Base-by-base conservation (phyloP, 2,888 invertebrate genomes). In the Melikaiella ostensackeni region DNA sequence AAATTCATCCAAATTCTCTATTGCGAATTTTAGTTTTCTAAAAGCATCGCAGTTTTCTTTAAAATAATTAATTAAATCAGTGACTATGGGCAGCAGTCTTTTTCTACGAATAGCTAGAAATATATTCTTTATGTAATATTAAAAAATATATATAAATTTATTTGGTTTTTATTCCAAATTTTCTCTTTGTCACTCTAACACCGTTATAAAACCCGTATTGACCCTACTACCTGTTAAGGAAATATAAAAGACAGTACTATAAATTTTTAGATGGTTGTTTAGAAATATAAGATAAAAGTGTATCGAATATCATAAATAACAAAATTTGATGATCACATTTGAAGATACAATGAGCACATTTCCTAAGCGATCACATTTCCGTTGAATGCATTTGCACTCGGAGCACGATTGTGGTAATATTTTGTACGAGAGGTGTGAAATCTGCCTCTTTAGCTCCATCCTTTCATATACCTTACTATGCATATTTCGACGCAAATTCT, bases 381-480 rank as follows among this genome's bases (percentile, higher is more conserved):
- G 21, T 38, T 19, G 27, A 46, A 46, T 66, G 46, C 27, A 19
- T 66, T 42, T 66, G 24, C 27, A 46, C 66, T 27, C 38, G 27
- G 13, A 27, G 66, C 42, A 46, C 42, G 42, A 66, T 46, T 66
- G 66, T 66, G 27, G 66, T 27, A 66, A 66, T 66, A 66, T 66
- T 70, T 70, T 55, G 46, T 19, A 33, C 50, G 30, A 50, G 33
- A 70, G 50, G 70, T 70, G 50, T 70, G 27, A 70, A 70, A 70
- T 50, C 70, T 70, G 70, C 70, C 70, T 70, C 70, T 70, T 70
- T 70, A 70, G 50, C 70, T 70, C n/a, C 30, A 50, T 70, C 70
- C 27, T 50, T 70, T 70, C 50, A 66, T 66, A 50, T n/a, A 33
- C n/a, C 50, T 30, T 50, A 70, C 70, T 50, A n/a, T n/a, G 70